Evolutionary conservation across 2,888 invertebrate species (phyloP).

Genomic region (Disparrhopalites patrizii): DNA sequence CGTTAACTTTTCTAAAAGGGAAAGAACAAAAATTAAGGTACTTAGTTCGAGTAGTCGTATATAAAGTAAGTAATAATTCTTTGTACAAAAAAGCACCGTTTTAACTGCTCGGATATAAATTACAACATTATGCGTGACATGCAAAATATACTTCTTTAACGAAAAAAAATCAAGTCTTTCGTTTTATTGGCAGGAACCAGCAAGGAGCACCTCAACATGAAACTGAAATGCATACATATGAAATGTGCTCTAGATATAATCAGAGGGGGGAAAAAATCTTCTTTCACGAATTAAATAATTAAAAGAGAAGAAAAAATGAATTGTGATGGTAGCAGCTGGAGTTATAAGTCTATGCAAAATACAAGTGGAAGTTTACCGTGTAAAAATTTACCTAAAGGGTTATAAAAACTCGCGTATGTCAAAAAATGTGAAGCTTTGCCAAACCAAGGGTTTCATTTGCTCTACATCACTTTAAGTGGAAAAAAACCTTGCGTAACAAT

Average conservation of each 20-base stretch:
- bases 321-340: no score
- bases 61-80: no score
- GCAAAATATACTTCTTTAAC: neutral
- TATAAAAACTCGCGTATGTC: neutral
- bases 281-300: conserved; percentile 5
- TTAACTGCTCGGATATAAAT: no score
- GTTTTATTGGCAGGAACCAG: neutral
- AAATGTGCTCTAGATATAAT: no score
- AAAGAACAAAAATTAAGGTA: no score
- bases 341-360: no score
- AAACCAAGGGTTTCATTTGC: neutral
- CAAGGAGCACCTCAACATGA: neutral
- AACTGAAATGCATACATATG: neutral
- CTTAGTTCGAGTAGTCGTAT: no score
- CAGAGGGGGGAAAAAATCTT: conserved; percentile 1
- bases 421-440: conserved; percentile 2
- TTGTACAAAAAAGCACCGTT: no score
- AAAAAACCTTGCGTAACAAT: conserved; percentile 2
- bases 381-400: no score
- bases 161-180: neutral
- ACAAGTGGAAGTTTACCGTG: no score
- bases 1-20: no score
- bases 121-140: no score
- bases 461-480: neutral
- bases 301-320: neutral